Evolutionary conservation across 2,113 vertebrate species (phyloP).

Genomic region (Rhinichthys klamathensis): DNA sequence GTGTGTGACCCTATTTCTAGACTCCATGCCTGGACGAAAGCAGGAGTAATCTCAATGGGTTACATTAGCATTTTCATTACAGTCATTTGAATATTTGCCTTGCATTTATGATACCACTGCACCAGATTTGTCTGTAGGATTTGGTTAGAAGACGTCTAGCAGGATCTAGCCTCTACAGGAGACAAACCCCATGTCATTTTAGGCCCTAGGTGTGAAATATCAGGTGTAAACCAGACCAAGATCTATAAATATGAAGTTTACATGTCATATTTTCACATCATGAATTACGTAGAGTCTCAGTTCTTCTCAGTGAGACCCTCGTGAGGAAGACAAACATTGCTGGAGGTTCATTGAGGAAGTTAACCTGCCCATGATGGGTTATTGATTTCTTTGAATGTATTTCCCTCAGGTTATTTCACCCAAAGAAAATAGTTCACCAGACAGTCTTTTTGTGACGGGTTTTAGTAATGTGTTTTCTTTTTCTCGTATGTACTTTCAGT

Average conservation of each 20-base stretch:
- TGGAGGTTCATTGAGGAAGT: slow-evolving; percentile 30
- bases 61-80: slow-evolving; percentile 34
- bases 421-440: slow-evolving; percentile 42
- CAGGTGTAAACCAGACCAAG: neutral
- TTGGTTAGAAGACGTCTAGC: neutral
- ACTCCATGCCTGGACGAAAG: slow-evolving; percentile 25
- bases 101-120: neutral
- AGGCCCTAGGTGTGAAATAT: neutral
- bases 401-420: slow-evolving; percentile 53
- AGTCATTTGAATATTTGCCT: slow-evolving; percentile 26
- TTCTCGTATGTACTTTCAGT: neutral
- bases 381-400: slow-evolving; percentile 57
- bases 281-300: slow-evolving; percentile 20
- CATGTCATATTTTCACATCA: neutral
- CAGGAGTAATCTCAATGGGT: slow-evolving; percentile 34
- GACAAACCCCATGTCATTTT: neutral
- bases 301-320: slow-evolving; percentile 8
- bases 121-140: neutral
- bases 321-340: slow-evolving; percentile 52
- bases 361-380: slow-evolving; percentile 54
- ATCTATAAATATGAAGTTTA: neutral
- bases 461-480: slow-evolving; percentile 1
- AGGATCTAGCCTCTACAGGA: neutral
- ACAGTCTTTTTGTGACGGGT: slow-evolving; percentile 38
- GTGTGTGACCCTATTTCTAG: slow-evolving; percentile 48